A percentile compares a stretch with the other conserved stretches of the same genome.
phyloP scores from a whole-genome alignment of 2,797 vertebrate genomes.

The Acanthurus tractus region DNA sequence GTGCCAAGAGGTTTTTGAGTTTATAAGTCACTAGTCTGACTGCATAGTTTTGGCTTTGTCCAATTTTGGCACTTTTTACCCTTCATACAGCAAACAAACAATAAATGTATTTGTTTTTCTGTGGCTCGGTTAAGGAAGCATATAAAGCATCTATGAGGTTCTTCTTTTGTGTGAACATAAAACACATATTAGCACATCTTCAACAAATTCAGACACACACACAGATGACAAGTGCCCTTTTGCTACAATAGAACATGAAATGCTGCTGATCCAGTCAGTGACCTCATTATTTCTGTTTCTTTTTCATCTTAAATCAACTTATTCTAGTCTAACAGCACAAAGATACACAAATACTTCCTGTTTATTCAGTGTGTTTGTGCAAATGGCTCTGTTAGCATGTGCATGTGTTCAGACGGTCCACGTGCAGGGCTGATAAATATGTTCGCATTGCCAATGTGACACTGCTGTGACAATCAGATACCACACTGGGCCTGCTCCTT shows the following conservation, averaged over 20 bases:
- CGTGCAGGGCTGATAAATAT: conserved; percentile 64
- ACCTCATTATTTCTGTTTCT: conserved; percentile 5
- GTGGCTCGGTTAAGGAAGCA: conserved; percentile 55
- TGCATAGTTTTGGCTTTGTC: conserved; percentile 73
- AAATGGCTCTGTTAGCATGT: conserved; percentile 54
- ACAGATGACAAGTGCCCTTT: conserved; percentile 32
- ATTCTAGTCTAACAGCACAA: neutral
- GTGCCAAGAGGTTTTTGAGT: conserved; percentile 44
- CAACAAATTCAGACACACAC: conserved; percentile 34
- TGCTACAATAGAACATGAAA: conserved; percentile 31
- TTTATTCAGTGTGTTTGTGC: conserved; percentile 44
- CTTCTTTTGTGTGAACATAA: conserved; percentile 20
- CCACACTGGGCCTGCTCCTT: conserved; percentile 49
- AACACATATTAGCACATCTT: conserved; percentile 37
- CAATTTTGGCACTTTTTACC: conserved; percentile 72
- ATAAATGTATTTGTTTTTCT: conserved; percentile 41
- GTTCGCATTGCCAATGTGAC: conserved; percentile 70
- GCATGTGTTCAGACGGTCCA: conserved; percentile 51
- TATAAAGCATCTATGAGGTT: conserved; percentile 26
- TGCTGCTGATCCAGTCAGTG: conserved; percentile 13
- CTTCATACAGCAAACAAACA: conserved; percentile 20
- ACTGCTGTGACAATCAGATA: conserved; percentile 77
- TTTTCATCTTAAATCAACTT: conserved; percentile 7
- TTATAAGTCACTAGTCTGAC: conserved; percentile 26
- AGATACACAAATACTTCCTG: conserved; percentile 17